These are phyloP conservation scores for Petrolisthes manimaculis DNA, from an alignment of 2,888 invertebrate genomes.

Conservation along the genomic window DNA sequence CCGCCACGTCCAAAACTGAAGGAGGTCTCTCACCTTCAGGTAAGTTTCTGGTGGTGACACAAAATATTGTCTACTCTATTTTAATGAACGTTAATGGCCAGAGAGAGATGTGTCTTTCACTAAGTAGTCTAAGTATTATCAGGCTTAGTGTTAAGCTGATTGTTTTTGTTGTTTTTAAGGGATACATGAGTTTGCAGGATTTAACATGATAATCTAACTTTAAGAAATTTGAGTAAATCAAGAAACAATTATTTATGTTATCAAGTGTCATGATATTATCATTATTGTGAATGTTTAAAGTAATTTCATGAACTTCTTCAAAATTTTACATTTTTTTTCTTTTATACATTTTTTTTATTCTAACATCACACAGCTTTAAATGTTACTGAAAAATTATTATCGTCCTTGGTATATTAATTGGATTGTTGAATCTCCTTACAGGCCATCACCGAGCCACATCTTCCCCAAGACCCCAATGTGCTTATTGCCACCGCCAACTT, in stretches of 20 bases:
- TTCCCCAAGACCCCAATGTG: constrained; percentile 59
- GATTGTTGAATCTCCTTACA: not conserved
- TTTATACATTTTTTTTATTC: too few relatives aligned
- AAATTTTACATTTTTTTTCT: too few relatives aligned
- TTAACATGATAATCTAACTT: too few relatives aligned
- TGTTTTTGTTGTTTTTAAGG: too few relatives aligned
- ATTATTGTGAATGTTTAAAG: too few relatives aligned
- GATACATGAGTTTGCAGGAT: too few relatives aligned
- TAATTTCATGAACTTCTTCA: too few relatives aligned
- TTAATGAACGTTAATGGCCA: not conserved
- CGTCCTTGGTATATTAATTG: not conserved
- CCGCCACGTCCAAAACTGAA: not conserved
- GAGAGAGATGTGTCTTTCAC: not conserved
- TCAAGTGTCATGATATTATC: too few relatives aligned
- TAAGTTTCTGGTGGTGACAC: not conserved
- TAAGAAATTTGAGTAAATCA: too few relatives aligned
- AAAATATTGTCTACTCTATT: not conserved
- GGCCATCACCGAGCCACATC: constrained; percentile 56
- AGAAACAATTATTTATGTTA: too few relatives aligned
- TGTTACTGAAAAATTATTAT: too few relatives aligned
- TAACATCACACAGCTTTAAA: too few relatives aligned
- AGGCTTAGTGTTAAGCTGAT: not conserved
- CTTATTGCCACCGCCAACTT: constrained; percentile 56
- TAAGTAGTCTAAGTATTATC: not conserved
- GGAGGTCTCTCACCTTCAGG: constrained; percentile 27